Evolutionary conservation across 2,797 vertebrate genomes (phyloP), one percentile per base, ranked within the genome.

Genomic region (Neomorphus geoffroyi): DNA sequence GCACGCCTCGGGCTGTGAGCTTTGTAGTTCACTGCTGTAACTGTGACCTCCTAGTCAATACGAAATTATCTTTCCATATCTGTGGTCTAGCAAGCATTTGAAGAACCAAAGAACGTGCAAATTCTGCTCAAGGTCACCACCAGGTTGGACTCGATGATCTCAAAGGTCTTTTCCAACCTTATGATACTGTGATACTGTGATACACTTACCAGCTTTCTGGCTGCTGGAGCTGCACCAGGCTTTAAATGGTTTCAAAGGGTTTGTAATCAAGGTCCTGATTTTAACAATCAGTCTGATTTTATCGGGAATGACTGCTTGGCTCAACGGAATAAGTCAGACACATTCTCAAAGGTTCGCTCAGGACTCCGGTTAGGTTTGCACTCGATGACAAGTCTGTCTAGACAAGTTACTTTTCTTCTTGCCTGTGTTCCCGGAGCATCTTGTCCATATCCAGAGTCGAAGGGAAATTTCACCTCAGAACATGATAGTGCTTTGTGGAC

Each of bases 391-490:
- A 79, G 7, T 33, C 56, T 84, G 13, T 77, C 89, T 27, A 64
- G 53, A 27, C 11, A 72, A 92, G 66, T 73, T 92, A 15, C 35
- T 90, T 90, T 62, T 81, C 77, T 82, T 37, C 43, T 66, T 81
- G 39, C 30, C 28, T 41, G 35, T 93, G 18, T 81, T 84, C 73
- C n/a, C 56, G 75, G 33, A 66, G 46, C 35, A 60, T 66, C n/a
- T 77, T 78, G 18, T 66, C 73, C 80, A 26, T 72, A 79, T 73
- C 65, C 72, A 61, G 58, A 93, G 60, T 46, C 69, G 60, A 5
- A 19, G 48, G 46, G 80, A 90, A 88, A 77, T 86, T 80, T 79
- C 73, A 84, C 70, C 58, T 95, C 73, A 64, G 92, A 96, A 88
- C 58, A n/a, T 19, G 69, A 72, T 86, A 84, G 82, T 0, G 7